Conservation (phyloP, 2,113 vertebrate species). For the Todiramphus chloris region DNA sequence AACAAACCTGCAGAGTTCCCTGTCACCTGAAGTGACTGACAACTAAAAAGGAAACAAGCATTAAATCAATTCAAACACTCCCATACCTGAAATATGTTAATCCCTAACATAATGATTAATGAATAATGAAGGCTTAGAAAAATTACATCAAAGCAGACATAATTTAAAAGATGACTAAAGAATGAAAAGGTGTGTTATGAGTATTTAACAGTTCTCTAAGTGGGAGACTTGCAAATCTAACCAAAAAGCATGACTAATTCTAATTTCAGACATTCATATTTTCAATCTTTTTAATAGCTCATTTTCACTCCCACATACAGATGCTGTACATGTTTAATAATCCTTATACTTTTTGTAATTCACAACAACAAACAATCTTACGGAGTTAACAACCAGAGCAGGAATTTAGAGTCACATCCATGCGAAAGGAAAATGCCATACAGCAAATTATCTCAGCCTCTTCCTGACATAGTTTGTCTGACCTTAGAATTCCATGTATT, state of each 20-base stretch:
- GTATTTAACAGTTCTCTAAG: not conserved
- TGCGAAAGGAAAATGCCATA: not conserved
- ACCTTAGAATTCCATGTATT: not conserved
- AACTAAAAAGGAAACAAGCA: not conserved
- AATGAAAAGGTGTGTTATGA: not conserved
- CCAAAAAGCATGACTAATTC: not conserved
- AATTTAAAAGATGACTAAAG: not conserved
- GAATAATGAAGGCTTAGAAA: not conserved
- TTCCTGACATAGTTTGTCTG: not conserved
- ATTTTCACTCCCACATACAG: not conserved
- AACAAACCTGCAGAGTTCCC: not conserved
- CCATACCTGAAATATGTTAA: not conserved
- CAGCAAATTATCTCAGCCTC: not conserved
- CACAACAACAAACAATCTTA: not conserved
- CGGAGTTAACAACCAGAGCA: not conserved
- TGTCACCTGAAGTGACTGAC: not conserved
- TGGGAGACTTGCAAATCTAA: not conserved
- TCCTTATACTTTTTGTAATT: not conserved
- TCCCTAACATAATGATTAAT: not conserved
- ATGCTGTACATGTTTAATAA: not conserved
- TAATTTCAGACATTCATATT: conserved; percentile 5
- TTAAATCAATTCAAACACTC: not conserved
- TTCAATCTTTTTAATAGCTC: not conserved
- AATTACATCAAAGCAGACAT: not conserved
- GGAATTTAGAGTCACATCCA: not conserved